Base-by-base conservation (phyloP, 2,888 invertebrate genomes). In the Callimorpha dominula region DNA sequence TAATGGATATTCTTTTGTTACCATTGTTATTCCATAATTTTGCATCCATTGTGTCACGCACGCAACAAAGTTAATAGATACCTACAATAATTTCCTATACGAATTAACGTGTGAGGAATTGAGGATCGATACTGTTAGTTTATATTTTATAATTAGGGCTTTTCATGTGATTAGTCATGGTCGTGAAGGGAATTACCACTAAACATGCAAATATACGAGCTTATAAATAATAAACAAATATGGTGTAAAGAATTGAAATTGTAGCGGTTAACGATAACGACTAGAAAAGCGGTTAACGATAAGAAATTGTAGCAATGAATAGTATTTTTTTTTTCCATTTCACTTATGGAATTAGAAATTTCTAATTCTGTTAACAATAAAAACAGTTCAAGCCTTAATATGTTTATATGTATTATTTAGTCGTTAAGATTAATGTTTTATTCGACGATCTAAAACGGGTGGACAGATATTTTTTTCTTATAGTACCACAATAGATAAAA, bases 151-250 rank as follows among this genome's bases (percentile, higher is more conserved):
- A 68, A 62, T 65, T 62, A 66, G 50, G 71, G 65, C 42, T 60
- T 40, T 31, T 46, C 20, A 20, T 15, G 70, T 54, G 54, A 54
- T 65, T 57, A 46, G 70, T 17, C 52, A 70, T 12, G 46, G 7
- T 57, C 17, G 57, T 68, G 17, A 12, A 17, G 6, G 64, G 40
- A 46, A 64, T 49, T 50, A 20, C 43, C 31, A 46, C 8, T 8
- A 57, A 49, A 50, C 65, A 66, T 71, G 66, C 71, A 5, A 71
- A 49, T 57, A 31, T 71, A 12, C 65, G 49, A 40, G 14, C 40
- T 40, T 2, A 31, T 31, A 31, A 40, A 14, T 46, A 65, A 8
- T 31, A 54, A 54, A 54, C 42, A 43, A 63, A 42, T 43, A 43
- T 42, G 9, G n/a, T 54, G n/a, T 54, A n/a, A 31, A 31, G 2